Evolutionary conservation across 2,113 vertebrate genomes (phyloP).

Genomic region (Semnornis frantzii): DNA sequence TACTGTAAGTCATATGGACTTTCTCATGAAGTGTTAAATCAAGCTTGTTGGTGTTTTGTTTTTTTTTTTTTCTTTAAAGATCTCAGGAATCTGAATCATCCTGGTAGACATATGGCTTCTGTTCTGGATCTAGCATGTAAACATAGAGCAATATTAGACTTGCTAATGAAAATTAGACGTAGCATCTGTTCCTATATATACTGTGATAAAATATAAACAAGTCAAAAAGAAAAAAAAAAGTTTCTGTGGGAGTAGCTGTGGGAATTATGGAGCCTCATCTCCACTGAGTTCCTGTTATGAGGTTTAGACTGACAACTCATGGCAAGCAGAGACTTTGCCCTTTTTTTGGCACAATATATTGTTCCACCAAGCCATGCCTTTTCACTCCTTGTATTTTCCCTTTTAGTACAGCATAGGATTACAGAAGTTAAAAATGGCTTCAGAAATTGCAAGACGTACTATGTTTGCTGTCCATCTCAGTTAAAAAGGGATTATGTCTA

Average conservation of each 20-base stretch:
- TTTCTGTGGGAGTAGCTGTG: neutral
- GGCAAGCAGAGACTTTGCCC: neutral
- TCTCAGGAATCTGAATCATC: neutral
- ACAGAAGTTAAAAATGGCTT: slow-evolving; percentile 10
- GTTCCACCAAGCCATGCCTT: neutral
- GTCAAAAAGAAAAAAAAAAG: neutral
- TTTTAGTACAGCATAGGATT: neutral
- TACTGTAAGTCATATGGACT: neutral
- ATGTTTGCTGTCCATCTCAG: neutral
- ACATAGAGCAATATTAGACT: slow-evolving; percentile 12
- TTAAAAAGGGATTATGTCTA: slow-evolving; percentile 1
- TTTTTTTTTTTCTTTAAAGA: neutral
- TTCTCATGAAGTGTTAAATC: neutral
- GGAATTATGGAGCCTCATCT: neutral
- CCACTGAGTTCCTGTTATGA: neutral
- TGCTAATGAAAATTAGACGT: slow-evolving; percentile 15
- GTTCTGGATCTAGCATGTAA: slow-evolving; percentile 17
- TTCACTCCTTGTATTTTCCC: neutral
- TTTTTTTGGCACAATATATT: neutral
- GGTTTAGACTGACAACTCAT: neutral
- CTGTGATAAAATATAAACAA: slow-evolving; percentile 1
- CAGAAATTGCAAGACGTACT: neutral
- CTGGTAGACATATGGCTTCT: slow-evolving; percentile 21
- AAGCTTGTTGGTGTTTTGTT: neutral
- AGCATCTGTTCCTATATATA: neutral